These are phyloP conservation scores for Tricholauxania praeusta DNA, from an alignment of 2,888 invertebrate species.

Conservation along the genomic window DNA sequence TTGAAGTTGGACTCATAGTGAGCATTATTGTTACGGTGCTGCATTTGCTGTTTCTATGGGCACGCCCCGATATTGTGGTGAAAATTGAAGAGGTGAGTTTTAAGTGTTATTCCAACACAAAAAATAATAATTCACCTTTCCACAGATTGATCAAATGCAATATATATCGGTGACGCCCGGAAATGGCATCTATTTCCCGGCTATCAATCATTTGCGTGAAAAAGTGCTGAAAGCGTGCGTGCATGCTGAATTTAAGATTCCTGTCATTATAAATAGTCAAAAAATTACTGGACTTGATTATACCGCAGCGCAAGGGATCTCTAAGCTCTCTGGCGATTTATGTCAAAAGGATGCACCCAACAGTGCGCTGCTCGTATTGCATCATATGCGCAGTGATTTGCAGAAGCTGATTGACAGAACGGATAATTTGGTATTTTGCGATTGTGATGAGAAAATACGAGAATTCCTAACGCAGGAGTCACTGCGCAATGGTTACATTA, in stretches of 20 bases:
- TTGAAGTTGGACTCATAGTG: slow-evolving; percentile 83
- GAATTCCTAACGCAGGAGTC: slow-evolving; percentile 66
- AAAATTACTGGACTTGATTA: slow-evolving; percentile 78
- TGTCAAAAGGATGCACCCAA: slow-evolving; percentile 54
- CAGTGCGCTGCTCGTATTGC: slow-evolving; percentile 59
- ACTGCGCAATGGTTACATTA: slow-evolving; percentile 63
- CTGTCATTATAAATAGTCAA: slow-evolving; percentile 76
- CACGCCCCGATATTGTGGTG: slow-evolving; percentile 72
- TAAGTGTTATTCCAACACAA: neutral
- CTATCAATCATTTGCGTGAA: slow-evolving; percentile 75
- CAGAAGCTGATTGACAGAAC: slow-evolving; percentile 63
- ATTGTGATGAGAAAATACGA: slow-evolving; percentile 58
- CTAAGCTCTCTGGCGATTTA: slow-evolving; percentile 62
- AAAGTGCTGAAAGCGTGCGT: slow-evolving; percentile 71
- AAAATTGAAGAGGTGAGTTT: slow-evolving; percentile 59
- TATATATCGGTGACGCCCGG: slow-evolving; percentile 76
- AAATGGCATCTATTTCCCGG: slow-evolving; percentile 79
- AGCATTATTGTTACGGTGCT: slow-evolving; percentile 77
- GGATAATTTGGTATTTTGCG: slow-evolving; percentile 64
- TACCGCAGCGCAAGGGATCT: slow-evolving; percentile 72
- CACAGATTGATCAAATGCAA: slow-evolving; percentile 70
- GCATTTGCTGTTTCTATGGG: slow-evolving; percentile 76
- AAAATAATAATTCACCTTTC: too few relatives aligned
- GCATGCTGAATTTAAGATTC: slow-evolving; percentile 68
- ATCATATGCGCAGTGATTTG: slow-evolving; percentile 56